phyloP scores from a whole-genome alignment of 2,797 vertebrate genomes.

The Chaetophractus vellerosus region DNA sequence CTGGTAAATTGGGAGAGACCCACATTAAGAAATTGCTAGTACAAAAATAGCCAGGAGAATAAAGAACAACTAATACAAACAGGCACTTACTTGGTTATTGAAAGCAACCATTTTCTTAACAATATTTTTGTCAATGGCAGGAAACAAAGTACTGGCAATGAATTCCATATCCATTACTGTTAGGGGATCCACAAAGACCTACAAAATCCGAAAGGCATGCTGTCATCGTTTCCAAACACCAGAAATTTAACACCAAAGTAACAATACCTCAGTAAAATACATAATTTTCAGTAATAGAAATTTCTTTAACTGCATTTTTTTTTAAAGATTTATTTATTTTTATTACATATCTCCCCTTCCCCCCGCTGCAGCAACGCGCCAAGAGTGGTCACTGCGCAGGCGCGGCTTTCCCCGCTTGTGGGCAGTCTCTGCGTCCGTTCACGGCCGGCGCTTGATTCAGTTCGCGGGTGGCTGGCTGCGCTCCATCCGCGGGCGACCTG shows the following conservation, averaged over 20 bases:
- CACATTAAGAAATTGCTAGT: not conserved
- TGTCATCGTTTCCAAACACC: not conserved
- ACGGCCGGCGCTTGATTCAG: too few species aligned
- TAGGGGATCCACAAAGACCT: slow-evolving; percentile 98
- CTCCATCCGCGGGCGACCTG: too few species aligned
- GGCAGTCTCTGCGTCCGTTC: too few species aligned
- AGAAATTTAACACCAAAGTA: slow-evolving; percentile 32
- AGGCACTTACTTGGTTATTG: slow-evolving; percentile 93
- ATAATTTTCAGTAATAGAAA: slow-evolving; percentile 2
- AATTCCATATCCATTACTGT: slow-evolving; percentile 96
- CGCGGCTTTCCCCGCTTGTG: too few species aligned
- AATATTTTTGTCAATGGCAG: slow-evolving; percentile 93
- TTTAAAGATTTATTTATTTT: too few species aligned
- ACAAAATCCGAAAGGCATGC: slow-evolving; percentile 67
- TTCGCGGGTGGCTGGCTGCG: too few species aligned
- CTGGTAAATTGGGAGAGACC: not conserved
- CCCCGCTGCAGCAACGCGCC: too few species aligned
- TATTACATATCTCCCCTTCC: too few species aligned
- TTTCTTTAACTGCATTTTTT: slow-evolving; percentile 29
- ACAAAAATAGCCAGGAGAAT: slow-evolving; percentile 13
- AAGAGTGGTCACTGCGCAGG: too few species aligned
- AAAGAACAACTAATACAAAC: slow-evolving; percentile 39
- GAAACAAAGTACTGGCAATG: slow-evolving; percentile 95
- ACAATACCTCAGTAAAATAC: not conserved
- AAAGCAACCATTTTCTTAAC: slow-evolving; percentile 97